Percentiles rank a stretch among this genome's conserved stretches.
These are phyloP conservation scores for Bubo scandiacus DNA, from an alignment of 2,113 vertebrate species.

Conservation along the genomic window DNA sequence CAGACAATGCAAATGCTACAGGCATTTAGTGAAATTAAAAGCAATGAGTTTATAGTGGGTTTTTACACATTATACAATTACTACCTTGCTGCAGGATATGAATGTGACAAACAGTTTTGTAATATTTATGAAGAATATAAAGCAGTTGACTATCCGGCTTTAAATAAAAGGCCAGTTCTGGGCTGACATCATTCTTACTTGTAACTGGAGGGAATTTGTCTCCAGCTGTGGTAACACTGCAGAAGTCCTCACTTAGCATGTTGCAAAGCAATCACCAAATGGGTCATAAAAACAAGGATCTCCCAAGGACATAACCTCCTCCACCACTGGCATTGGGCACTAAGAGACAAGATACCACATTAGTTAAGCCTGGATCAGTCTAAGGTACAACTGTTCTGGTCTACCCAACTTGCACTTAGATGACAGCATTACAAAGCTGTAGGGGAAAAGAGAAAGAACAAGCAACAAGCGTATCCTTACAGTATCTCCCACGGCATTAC, in stretches of 20 bases:
- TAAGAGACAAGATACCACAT: neutral
- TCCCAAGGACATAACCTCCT: neutral
- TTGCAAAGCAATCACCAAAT: neutral
- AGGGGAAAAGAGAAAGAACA: neutral
- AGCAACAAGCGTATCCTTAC: neutral
- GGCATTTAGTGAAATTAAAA: neutral
- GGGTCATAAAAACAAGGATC: neutral
- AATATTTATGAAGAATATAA: constrained; percentile 6
- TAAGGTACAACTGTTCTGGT: neutral
- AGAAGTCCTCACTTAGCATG: neutral
- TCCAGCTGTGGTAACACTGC: neutral
- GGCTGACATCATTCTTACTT: neutral
- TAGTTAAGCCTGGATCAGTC: neutral
- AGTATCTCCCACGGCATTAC: neutral
- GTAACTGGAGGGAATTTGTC: neutral
- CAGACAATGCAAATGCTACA: neutral
- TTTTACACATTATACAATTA: neutral
- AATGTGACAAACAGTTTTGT: neutral
- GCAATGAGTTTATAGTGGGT: neutral
- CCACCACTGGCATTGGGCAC: neutral
- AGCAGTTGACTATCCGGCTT: neutral
- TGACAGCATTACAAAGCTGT: neutral
- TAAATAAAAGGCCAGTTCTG: neutral
- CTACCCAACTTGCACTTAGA: neutral
- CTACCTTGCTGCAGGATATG: neutral